These are phyloP conservation scores for Halichoerus grypus DNA, from an alignment of 2,113 vertebrate genomes.

Conservation along the genomic window DNA sequence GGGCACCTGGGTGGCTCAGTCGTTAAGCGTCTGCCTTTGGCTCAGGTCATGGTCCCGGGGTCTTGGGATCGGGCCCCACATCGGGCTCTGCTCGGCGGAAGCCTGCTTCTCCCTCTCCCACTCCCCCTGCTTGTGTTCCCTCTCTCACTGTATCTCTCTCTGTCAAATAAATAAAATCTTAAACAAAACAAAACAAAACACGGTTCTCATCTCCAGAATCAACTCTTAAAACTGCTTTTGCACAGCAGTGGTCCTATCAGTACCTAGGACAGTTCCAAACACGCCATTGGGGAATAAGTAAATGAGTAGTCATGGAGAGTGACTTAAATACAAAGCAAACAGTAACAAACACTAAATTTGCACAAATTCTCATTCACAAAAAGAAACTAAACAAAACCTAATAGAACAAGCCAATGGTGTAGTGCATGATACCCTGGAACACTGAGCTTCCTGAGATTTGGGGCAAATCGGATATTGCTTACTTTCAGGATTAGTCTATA, in stretches of 20 bases:
- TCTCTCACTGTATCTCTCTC: too few relatives aligned
- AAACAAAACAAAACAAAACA: too few relatives aligned
- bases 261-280: neutral
- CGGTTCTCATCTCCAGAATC: neutral
- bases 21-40: too few relatives aligned
- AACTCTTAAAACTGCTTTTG: neutral
- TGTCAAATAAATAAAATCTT: too few relatives aligned
- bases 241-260: neutral
- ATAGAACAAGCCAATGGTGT: neutral
- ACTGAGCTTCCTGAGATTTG: neutral
- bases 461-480: neutral
- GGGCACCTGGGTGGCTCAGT: too few relatives aligned
- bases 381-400: neutral
- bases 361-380: neutral
- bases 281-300: neutral
- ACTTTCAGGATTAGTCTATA: neutral
- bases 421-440: neutral
- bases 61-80: too few relatives aligned
- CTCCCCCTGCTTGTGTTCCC: too few relatives aligned
- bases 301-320: neutral
- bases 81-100: too few relatives aligned
- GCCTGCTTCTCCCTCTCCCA: too few relatives aligned
- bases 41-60: too few relatives aligned
- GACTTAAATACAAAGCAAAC: neutral
- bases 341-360: slow-evolving; percentile 14